phyloP scores from a whole-genome alignment of 2,113 vertebrate genomes.

The Vanacampus margaritifer region DNA sequence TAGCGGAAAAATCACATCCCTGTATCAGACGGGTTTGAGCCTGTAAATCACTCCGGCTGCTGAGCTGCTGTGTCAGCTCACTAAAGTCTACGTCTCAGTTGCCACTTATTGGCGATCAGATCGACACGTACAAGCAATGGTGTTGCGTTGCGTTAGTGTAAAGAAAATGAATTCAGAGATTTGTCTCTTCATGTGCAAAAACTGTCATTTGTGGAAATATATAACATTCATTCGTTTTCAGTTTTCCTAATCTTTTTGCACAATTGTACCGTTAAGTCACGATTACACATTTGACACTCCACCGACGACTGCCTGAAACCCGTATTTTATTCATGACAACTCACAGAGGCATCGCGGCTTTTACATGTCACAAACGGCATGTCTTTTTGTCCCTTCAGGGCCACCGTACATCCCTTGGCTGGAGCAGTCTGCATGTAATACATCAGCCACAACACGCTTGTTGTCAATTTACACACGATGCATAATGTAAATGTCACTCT shows the following conservation, averaged over 20 bases:
- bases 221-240: too few relatives aligned
- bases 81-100: conserved; percentile 41
- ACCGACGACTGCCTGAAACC: too few relatives aligned
- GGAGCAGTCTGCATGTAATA: not conserved
- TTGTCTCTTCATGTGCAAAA: not conserved
- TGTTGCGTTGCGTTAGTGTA: not conserved
- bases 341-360: not conserved
- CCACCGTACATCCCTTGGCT: not conserved
- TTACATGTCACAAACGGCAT: too few relatives aligned
- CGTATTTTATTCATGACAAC: not conserved
- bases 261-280: too few relatives aligned
- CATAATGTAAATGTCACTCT: conserved; percentile 2
- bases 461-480: not conserved
- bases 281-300: too few relatives aligned
- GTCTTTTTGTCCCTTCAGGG: not conserved
- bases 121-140: not conserved
- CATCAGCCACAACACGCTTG: conserved; percentile 1
- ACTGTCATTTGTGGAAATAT: too few relatives aligned
- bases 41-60: conserved; percentile 37
- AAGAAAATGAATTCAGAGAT: not conserved
- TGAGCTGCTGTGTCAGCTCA: conserved; percentile 45
- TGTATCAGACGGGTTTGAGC: conserved; percentile 55
- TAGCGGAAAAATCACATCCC: too few relatives aligned
- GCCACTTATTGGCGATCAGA: conserved; percentile 15
- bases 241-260: too few relatives aligned